Percentiles rank a stretch among this genome's conserved stretches.
phyloP scores from a whole-genome alignment of 2,113 vertebrate species.

The Hippocampus abdominalis region DNA sequence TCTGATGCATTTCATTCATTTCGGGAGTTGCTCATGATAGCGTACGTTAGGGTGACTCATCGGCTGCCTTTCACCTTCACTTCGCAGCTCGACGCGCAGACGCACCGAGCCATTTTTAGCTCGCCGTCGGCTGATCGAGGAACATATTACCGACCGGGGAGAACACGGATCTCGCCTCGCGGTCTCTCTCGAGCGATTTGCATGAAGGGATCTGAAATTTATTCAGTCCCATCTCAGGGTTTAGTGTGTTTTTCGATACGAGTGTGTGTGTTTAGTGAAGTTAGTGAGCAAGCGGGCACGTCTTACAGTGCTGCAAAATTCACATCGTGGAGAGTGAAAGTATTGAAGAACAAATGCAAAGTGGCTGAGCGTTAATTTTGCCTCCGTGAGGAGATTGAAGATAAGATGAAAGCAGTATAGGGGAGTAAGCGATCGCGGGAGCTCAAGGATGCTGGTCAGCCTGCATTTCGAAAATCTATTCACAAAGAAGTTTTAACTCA shows the following conservation, averaged over 20 bases:
- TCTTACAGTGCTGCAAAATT: background rate
- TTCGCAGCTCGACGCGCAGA: constrained; percentile 43
- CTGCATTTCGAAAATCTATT: background rate
- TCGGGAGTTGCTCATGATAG: background rate
- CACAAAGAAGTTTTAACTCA: background rate
- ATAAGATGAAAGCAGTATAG: background rate
- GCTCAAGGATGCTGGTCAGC: background rate
- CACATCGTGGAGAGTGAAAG: background rate
- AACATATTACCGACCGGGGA: constrained; percentile 45
- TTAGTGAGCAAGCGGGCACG: background rate
- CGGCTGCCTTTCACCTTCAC: constrained; percentile 49
- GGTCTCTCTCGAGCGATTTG: constrained; percentile 28
- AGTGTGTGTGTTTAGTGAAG: constrained; percentile 9
- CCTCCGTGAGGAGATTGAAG: background rate
- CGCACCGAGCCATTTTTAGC: constrained; percentile 54
- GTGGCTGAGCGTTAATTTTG: background rate
- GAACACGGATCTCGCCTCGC: constrained; percentile 11
- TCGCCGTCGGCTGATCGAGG: constrained; percentile 44
- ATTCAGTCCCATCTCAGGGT: constrained; percentile 16
- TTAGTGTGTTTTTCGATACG: constrained; percentile 12
- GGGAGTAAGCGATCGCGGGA: background rate
- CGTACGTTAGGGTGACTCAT: constrained; percentile 50
- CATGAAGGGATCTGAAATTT: constrained; percentile 39
- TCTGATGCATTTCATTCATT: background rate
- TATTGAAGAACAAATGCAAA: background rate